Conservation (phyloP, 2,888 invertebrate genomes). For the Fragum sueziense region DNA sequence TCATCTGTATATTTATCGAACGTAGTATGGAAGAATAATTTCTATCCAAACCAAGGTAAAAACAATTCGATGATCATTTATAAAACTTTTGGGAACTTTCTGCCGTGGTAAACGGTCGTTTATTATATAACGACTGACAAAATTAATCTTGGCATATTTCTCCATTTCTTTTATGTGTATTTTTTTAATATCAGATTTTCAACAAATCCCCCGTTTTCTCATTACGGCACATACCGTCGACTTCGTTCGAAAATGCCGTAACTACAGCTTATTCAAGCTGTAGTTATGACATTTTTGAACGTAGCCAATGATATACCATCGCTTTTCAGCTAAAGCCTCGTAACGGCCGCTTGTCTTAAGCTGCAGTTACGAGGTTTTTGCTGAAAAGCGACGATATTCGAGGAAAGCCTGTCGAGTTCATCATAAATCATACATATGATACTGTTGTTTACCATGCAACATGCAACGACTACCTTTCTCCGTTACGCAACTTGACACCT, state of each 20-base stretch:
- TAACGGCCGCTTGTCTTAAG: neutral
- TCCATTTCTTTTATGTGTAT: neutral
- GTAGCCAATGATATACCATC: too few relatives aligned
- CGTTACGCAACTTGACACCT: slow-evolving; percentile 8
- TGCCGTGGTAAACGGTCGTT: too few relatives aligned
- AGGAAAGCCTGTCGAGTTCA: neutral
- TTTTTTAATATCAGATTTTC: neutral
- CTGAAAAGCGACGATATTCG: neutral
- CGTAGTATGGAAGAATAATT: too few relatives aligned
- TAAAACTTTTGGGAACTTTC: too few relatives aligned
- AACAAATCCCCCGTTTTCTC: neutral
- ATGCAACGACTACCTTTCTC: slow-evolving; percentile 8
- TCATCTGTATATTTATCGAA: too few relatives aligned
- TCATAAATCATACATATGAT: slow-evolving; percentile 27
- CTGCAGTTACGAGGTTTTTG: neutral
- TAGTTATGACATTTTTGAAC: too few relatives aligned
- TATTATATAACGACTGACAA: too few relatives aligned
- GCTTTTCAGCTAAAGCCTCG: neutral
- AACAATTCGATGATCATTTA: neutral
- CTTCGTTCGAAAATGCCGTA: too few relatives aligned
- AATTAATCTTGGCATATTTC: too few relatives aligned
- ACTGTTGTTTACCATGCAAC: slow-evolving; percentile 11
- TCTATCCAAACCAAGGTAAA: too few relatives aligned
- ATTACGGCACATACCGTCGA: too few relatives aligned
- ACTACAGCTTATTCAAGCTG: too few relatives aligned